These are phyloP conservation scores for Ahaetulla prasina DNA, from an alignment of 2,113 vertebrate species.

Conservation along the genomic window DNA sequence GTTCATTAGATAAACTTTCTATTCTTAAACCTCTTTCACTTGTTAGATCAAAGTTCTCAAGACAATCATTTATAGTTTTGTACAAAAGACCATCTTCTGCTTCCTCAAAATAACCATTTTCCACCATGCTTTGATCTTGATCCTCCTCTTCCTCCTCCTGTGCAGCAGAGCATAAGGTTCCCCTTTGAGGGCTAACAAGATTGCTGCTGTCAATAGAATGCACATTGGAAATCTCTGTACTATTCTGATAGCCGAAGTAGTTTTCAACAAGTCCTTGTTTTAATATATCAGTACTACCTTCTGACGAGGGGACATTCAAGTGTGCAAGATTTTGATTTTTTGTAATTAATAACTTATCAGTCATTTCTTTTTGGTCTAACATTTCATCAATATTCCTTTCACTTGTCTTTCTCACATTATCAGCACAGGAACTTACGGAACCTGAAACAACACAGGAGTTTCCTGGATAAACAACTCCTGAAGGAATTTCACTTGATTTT, in stretches of 20 bases:
- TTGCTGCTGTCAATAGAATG: slow-evolving; percentile 74
- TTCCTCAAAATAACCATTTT: slow-evolving; percentile 96
- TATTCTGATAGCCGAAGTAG: slow-evolving; percentile 89
- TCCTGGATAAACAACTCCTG: slow-evolving; percentile 53
- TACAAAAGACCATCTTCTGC: slow-evolving; percentile 74
- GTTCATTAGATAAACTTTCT: slow-evolving; percentile 61
- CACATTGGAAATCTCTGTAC: slow-evolving; percentile 80
- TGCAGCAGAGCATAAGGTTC: slow-evolving; percentile 62
- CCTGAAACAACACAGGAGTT: slow-evolving; percentile 58
- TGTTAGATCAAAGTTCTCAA: slow-evolving; percentile 48
- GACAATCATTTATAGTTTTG: slow-evolving; percentile 61
- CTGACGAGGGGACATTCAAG: slow-evolving; percentile 70
- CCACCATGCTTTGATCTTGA: slow-evolving; percentile 87
- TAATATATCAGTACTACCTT: slow-evolving; percentile 86
- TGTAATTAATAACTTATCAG: slow-evolving; percentile 45
- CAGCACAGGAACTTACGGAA: slow-evolving; percentile 52
- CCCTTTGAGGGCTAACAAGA: slow-evolving; percentile 62
- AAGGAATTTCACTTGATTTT: slow-evolving; percentile 43
- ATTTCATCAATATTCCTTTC: slow-evolving; percentile 40
- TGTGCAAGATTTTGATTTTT: slow-evolving; percentile 64
- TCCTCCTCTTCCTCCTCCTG: slow-evolving; percentile 78
- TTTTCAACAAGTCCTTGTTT: slow-evolving; percentile 94
- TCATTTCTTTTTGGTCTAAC: slow-evolving; percentile 41
- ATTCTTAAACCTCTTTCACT: slow-evolving; percentile 56
- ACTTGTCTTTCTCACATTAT: slow-evolving; percentile 38